A percentile compares a stretch with the other conserved stretches of the same genome.
Conservation (phyloP, 2,888 invertebrate genomes). For the Hemithea aestivaria region DNA sequence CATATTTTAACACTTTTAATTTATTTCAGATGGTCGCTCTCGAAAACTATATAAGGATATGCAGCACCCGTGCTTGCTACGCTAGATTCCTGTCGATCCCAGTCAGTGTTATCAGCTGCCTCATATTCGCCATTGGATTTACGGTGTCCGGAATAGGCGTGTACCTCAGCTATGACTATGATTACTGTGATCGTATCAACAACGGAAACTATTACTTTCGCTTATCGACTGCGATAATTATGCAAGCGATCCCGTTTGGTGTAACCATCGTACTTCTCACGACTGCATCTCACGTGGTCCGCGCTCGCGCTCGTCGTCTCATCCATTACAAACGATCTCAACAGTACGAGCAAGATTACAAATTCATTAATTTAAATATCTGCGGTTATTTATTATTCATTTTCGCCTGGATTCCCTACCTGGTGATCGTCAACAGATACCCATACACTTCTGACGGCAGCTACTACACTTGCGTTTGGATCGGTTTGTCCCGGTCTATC, state of each 20-base stretch:
- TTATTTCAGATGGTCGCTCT: slow-evolving; percentile 70
- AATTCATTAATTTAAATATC: slow-evolving; percentile 81
- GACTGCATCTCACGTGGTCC: slow-evolving; percentile 69
- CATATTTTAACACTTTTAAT: too few relatives aligned
- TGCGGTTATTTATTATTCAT: slow-evolving; percentile 81
- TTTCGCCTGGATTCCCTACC: slow-evolving; percentile 84
- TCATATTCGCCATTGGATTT: slow-evolving; percentile 79
- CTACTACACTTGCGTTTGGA: slow-evolving; percentile 84
- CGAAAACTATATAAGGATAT: slow-evolving; percentile 83
- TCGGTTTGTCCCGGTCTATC: slow-evolving; percentile 84
- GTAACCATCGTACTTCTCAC: slow-evolving; percentile 77
- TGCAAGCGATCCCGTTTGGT: slow-evolving; percentile 80
- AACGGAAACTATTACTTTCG: slow-evolving; percentile 79
- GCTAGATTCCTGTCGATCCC: slow-evolving; percentile 68
- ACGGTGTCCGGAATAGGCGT: slow-evolving; percentile 81
- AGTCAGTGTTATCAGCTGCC: slow-evolving; percentile 71
- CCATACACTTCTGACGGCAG: slow-evolving; percentile 67
- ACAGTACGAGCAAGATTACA: slow-evolving; percentile 81
- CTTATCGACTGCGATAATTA: slow-evolving; percentile 71
- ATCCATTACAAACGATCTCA: slow-evolving; percentile 80
- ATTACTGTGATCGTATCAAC: slow-evolving; percentile 81
- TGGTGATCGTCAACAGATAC: slow-evolving; percentile 76
- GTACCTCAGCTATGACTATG: slow-evolving; percentile 80
- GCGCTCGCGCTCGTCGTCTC: slow-evolving; percentile 70
- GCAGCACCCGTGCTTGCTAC: slow-evolving; percentile 56